Conservation (phyloP, 2,888 invertebrate genomes). For the Adelognathus sp. region DNA sequence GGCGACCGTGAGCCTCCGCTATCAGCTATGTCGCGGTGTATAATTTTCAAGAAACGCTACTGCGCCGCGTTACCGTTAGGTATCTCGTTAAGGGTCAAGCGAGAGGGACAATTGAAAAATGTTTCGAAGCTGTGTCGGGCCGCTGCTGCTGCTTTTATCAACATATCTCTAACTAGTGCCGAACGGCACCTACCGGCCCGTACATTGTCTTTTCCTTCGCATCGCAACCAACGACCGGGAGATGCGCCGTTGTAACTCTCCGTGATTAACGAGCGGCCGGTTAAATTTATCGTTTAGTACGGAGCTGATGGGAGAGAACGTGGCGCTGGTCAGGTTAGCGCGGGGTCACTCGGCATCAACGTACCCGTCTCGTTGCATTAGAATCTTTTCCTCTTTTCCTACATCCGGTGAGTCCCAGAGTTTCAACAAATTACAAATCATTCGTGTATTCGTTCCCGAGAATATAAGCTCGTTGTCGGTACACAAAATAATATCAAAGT, state of each 20-base stretch:
- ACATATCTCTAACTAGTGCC: conserved; percentile 58
- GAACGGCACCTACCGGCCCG: conserved; percentile 55
- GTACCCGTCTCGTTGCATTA: conserved; percentile 38
- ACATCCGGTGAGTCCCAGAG: neutral
- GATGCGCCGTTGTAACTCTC: conserved; percentile 47
- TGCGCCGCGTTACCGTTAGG: conserved; percentile 59
- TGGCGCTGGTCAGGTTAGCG: conserved; percentile 55
- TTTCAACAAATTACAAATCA: conserved; percentile 16
- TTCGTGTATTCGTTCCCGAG: too few species aligned
- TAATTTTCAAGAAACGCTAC: conserved; percentile 62
- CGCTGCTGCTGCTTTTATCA: conserved; percentile 55
- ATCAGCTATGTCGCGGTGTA: conserved; percentile 60
- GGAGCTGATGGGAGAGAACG: conserved; percentile 56
- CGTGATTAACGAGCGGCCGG: conserved; percentile 59
- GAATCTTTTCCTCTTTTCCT: conserved; percentile 7
- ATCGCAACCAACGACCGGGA: conserved; percentile 24
- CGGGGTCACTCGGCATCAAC: conserved; percentile 51
- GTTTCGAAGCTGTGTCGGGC: conserved; percentile 3
- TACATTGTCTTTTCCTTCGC: conserved; percentile 56
- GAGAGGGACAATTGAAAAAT: conserved; percentile 58
- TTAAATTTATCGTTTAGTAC: conserved; percentile 61
- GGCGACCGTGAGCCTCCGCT: conserved; percentile 54
- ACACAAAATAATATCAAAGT: conserved; percentile 35
- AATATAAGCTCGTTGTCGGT: conserved; percentile 31
- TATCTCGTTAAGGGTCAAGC: conserved; percentile 61